A percentile compares a stretch with the other conserved stretches of the same genome.
Conservation (phyloP, 2,888 invertebrate genomes). For the Scaptomyza tumidula region DNA sequence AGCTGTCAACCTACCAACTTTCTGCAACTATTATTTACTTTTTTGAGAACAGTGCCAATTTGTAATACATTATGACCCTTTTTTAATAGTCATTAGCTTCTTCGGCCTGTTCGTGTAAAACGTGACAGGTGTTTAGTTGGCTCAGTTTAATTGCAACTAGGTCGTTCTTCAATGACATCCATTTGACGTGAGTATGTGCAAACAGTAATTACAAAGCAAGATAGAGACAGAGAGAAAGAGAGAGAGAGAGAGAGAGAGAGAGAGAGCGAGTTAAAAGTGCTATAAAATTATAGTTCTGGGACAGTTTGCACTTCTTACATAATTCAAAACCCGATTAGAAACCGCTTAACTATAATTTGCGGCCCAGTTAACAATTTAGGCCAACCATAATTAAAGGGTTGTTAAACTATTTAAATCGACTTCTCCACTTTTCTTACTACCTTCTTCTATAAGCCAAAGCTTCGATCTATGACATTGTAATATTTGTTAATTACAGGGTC, state of each 20-base stretch:
- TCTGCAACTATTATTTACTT: neutral
- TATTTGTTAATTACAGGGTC: slow-evolving; percentile 57
- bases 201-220: slow-evolving; percentile 43
- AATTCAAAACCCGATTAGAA: slow-evolving; percentile 56
- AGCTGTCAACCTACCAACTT: neutral
- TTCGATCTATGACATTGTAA: slow-evolving; percentile 31
- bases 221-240: neutral
- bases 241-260: neutral
- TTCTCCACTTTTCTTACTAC: slow-evolving; percentile 43
- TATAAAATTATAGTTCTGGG: slow-evolving; percentile 48
- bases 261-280: slow-evolving; percentile 22
- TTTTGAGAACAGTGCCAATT: slow-evolving; percentile 2
- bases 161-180: slow-evolving; percentile 22
- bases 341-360: slow-evolving; percentile 48
- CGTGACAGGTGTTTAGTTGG: slow-evolving; percentile 6
- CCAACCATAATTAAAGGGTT: slow-evolving; percentile 38
- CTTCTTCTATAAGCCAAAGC: neutral
- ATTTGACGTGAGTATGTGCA: slow-evolving; percentile 39
- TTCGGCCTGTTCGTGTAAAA: slow-evolving; percentile 1
- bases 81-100: neutral
- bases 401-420: slow-evolving; percentile 3
- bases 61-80: neutral
- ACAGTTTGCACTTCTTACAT: slow-evolving; percentile 51
- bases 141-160: slow-evolving; percentile 43
- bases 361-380: slow-evolving; percentile 21